Evolutionary conservation across 2,113 vertebrate species (phyloP).

Genomic region (chimpanzee (Pan troglodytes)): NHGRI_mPanTro3-v2.1_pri NC_072414.2:67607001-67607500

Average conservation of each 20-base stretch:
- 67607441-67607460: not conserved
- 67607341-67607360: not conserved
- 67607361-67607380: not conserved
- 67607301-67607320: not conserved
- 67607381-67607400: too few relatives aligned
- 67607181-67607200: not conserved
- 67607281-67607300: too few relatives aligned
- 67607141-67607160: conserved; percentile 18
- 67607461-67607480: not conserved
- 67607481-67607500: not conserved
- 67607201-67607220: not conserved
- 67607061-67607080: too few relatives aligned
- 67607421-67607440: not conserved
- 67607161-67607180: conserved; percentile 35
- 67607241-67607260: not conserved
- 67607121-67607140: not conserved
- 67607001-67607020: too few relatives aligned
- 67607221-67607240: not conserved
- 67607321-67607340: too few relatives aligned
- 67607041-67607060: too few relatives aligned
- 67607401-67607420: not conserved
- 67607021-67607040: too few relatives aligned
- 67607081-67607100: too few relatives aligned
- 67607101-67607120: too few relatives aligned
- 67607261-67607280: not conserved